Evolutionary conservation across 2,113 vertebrate genomes (phyloP), one percentile per base, ranked within the genome.

Genomic region (Rattus norvegicus): DNA sequence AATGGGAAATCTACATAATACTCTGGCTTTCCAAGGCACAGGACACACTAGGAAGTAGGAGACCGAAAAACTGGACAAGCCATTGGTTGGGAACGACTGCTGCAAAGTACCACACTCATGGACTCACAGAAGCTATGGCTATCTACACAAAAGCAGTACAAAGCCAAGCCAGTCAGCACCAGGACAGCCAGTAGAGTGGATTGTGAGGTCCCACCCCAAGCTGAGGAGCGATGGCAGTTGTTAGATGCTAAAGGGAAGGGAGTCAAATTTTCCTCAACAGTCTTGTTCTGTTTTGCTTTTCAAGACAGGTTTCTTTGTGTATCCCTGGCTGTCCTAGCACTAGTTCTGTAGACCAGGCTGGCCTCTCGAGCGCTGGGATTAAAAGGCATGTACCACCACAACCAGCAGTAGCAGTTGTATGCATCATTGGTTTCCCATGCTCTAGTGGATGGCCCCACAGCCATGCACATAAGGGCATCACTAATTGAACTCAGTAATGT

Each of bases 121-220:
- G 2, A 20, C 17, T 67, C 24, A 47, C 8, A 33, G 61, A 16
- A 67, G 39, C 59, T 85, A 5, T 47, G n/a, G 39, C 14, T 30
- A 28, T 0, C 26, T 12, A 33, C 26, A 11, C 83, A 33, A 67
- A 33, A 67, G 43, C 43, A 5, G 8, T 1, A 4, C 28, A 67
- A 84, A 30, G 67, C 26, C 16, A 86, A 67, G 28, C 26, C 61
- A 86, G 61, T 39, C 61, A 67, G 61, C 1, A 5, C 11, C 17
- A 67, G 39, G 39, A 20, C 20, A 30, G 26, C 6, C 61, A 49
- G 63, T 7, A 26, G 28, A 33, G 9, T 1, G 61, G 9, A 26
- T 28, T 4, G 0, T 11, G 26, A 47, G 61, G 56, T 20, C 16
- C 0, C 14, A 16, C 59, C 39, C 61, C 1, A 20, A 20, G 14